Evolutionary conservation across 1,140 invertebrate genomes (phyloP), one percentile per base, ranked within the genome.

Genomic region (Zaprionus nigranus): DNA sequence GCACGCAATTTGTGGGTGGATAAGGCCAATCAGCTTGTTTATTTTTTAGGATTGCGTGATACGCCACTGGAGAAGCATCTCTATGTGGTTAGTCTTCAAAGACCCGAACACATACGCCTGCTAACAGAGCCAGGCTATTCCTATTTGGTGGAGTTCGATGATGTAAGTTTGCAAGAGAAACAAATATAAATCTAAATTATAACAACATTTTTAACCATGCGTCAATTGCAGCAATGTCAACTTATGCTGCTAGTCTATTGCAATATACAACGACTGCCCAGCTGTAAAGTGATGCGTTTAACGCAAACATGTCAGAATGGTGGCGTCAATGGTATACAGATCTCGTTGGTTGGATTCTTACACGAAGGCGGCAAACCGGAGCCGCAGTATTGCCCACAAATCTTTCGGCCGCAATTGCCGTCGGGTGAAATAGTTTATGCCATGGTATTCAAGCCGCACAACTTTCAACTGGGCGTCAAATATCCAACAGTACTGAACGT

Each of bases 401-500:
- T 97, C 68, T 97, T 96, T 90, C 95, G 95, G 6, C 95, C 96
- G 78, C 94, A 95, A 82, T 95, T 97, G 65, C 94, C 94, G 70
- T 95, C 95, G 13, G 97, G 96, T 28, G 95, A 96, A 63, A 94
- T 95, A 2, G 94, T 98, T 43, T 98, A 98, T 93, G 97, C 97
- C 4, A 98, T 99, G 96, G 95, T 99, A 58, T 99, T 98, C 93
- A 96, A 97, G 80, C 98, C 98, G 0, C 95, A 96, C 81, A 96
- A 96, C 92, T 97, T 96, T 81, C 94, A 96, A 82, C 92, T 94
- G 7, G 96, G 96, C 11, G 93, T 95, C 36, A 97, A 97, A 71
- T 99, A 99, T 94, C 99, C 99, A 2, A 98, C 98, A 1, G 96
- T 99, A 64, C 94, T 99, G 15, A 98, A 99, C 93, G 97, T 99